phyloP scores from a whole-genome alignment of 2,113 vertebrate genomes.

The Cyprinodon brontotheroides region DNA sequence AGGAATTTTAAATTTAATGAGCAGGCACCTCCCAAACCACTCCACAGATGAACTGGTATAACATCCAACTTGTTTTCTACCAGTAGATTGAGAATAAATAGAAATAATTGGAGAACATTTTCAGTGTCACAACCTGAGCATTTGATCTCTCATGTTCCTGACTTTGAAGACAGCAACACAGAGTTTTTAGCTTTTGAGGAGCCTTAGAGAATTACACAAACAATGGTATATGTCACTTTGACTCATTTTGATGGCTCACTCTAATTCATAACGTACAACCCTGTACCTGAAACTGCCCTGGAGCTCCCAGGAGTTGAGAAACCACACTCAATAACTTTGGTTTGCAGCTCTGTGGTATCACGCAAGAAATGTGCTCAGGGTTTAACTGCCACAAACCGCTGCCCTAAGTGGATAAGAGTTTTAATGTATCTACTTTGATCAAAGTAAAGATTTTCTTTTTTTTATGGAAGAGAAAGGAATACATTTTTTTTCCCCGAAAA shows the following conservation, averaged over 20 bases:
- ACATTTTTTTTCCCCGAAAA: not conserved
- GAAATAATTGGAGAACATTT: not conserved
- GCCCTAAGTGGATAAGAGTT: not conserved
- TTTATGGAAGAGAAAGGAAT: not conserved
- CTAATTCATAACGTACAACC: not conserved
- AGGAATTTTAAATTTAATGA: conserved; percentile 67
- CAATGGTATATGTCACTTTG: no score
- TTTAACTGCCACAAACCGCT: not conserved
- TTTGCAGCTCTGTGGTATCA: not conserved
- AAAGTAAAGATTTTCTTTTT: not conserved
- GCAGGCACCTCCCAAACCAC: conserved; percentile 59
- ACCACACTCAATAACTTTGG: not conserved
- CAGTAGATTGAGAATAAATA: conserved; percentile 1
- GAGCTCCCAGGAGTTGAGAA: not conserved
- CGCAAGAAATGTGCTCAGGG: not conserved
- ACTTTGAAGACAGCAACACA: not conserved
- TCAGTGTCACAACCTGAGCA: conserved; percentile 6
- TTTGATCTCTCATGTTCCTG: not conserved
- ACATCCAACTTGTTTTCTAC: conserved; percentile 1
- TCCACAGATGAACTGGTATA: conserved; percentile 37
- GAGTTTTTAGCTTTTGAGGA: not conserved
- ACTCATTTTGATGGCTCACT: not conserved
- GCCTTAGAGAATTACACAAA: not conserved
- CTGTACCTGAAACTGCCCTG: not conserved
- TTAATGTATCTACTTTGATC: not conserved